Conservation (phyloP, 2,113 vertebrate species). For the Colaptes auratus region DNA sequence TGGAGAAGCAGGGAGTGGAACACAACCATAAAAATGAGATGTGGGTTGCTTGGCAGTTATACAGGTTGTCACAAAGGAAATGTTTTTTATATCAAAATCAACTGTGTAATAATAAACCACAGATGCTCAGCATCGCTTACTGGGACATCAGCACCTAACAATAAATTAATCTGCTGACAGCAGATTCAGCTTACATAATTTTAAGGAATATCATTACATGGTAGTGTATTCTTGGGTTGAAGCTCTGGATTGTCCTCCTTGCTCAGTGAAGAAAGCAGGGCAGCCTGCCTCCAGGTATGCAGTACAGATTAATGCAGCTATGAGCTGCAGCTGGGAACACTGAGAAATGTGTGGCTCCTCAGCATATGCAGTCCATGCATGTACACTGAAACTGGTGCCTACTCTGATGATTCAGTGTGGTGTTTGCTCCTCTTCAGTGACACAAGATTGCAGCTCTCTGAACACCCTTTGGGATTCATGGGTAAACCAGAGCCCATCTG, state of each 20-base stretch:
- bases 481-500: not conserved
- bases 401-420: accelerated
- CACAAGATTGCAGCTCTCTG: not conserved
- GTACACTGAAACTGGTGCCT: accelerated
- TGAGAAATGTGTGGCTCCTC: not conserved
- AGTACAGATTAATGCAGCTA: not conserved
- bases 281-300: not conserved
- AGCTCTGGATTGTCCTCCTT: not conserved
- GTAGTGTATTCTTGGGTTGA: accelerated
- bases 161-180: not conserved
- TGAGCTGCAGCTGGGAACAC: not conserved
- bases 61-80: not conserved
- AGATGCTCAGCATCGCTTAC: not conserved
- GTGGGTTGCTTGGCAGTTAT: not conserved
- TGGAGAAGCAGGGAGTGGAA: not conserved
- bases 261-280: not conserved
- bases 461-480: not conserved
- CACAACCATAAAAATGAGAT: not conserved
- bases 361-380: not conserved
- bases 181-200: no score
- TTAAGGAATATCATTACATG: not conserved
- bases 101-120: not conserved
- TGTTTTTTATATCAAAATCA: not conserved
- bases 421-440: not conserved
- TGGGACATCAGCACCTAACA: not conserved